phyloP scores from a whole-genome alignment of 1,140 invertebrate genomes.

The Bombus balteatus region DNA sequence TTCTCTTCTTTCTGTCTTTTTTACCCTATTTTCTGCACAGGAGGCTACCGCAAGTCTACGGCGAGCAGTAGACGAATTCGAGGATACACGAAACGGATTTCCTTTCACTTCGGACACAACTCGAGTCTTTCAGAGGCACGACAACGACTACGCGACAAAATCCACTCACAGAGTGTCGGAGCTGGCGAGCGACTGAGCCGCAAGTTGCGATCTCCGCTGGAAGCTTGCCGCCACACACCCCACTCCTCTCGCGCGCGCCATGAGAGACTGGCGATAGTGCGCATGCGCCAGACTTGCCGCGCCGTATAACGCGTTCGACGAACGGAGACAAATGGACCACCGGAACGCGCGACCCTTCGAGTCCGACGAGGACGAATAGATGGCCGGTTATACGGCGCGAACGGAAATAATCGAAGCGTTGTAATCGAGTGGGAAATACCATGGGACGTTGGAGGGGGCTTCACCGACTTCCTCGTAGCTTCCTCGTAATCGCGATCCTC shows the following conservation, averaged over 20 bases:
- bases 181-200: constrained; percentile 76
- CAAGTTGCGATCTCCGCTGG: constrained; percentile 21
- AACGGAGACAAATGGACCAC: constrained; percentile 44
- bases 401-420: constrained; percentile 79
- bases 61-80: neutral
- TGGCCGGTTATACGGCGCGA: constrained; percentile 34
- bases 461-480: constrained; percentile 76
- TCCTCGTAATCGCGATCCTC: constrained; percentile 70
- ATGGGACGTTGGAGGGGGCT: constrained; percentile 44
- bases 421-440: constrained; percentile 50
- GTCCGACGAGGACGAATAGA: constrained; percentile 26
- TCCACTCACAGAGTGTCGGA: constrained; percentile 60
- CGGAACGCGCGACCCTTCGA: constrained; percentile 17
- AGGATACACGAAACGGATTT: constrained; percentile 27
- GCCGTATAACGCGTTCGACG: constrained; percentile 39
- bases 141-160: neutral
- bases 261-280: neutral
- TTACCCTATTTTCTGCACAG: neutral
- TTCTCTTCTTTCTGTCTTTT: neutral
- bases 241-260: constrained; percentile 2
- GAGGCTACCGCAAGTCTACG: neutral
- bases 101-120: constrained; percentile 29
- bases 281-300: constrained; percentile 12
- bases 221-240: constrained; percentile 46
- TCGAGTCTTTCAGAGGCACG: neutral